These are phyloP conservation scores for Eustalomyia histrio DNA, from an alignment of 2,888 invertebrate species.

Conservation along the genomic window DNA sequence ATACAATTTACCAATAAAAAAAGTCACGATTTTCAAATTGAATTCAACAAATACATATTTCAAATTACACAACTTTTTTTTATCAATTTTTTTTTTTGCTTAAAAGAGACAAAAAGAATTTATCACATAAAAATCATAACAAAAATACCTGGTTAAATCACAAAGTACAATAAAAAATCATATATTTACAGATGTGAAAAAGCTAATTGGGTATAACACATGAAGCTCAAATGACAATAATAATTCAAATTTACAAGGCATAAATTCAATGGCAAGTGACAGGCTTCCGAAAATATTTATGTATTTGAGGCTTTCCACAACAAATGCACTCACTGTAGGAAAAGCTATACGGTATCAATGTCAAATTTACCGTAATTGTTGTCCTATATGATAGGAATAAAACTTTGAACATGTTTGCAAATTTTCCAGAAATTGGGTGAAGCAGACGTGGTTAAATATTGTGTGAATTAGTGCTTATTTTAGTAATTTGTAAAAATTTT, in stretches of 20 bases:
- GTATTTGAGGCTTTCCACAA: too few relatives aligned
- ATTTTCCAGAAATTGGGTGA: too few relatives aligned
- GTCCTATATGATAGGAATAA: too few relatives aligned
- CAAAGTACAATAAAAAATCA: conserved; percentile 1
- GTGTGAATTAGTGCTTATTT: too few relatives aligned
- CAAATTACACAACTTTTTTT: conserved; percentile 31
- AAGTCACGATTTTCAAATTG: conserved; percentile 52
- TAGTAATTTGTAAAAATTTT: too few relatives aligned
- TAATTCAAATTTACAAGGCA: conserved; percentile 39
- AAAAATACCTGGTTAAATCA: conserved; percentile 19
- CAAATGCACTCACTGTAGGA: too few relatives aligned
- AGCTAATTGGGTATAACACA: conserved; percentile 47
- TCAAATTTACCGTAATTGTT: too few relatives aligned
- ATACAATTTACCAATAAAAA: conserved; percentile 41
- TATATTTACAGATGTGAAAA: conserved; percentile 18
- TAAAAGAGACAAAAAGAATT: conserved; percentile 31
- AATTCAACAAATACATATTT: conserved; percentile 42
- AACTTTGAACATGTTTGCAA: too few relatives aligned
- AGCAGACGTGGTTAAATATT: too few relatives aligned
- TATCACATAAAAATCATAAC: conserved; percentile 9
- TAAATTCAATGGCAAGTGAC: conserved; percentile 55
- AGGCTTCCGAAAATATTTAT: conserved; percentile 37
- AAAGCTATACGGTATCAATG: too few relatives aligned
- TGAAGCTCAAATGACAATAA: conserved; percentile 39
- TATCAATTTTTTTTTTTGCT: conserved; percentile 20